These are phyloP conservation scores for Catharus minimus DNA, from an alignment of 2,113 vertebrate genomes.

Conservation along the genomic window DNA sequence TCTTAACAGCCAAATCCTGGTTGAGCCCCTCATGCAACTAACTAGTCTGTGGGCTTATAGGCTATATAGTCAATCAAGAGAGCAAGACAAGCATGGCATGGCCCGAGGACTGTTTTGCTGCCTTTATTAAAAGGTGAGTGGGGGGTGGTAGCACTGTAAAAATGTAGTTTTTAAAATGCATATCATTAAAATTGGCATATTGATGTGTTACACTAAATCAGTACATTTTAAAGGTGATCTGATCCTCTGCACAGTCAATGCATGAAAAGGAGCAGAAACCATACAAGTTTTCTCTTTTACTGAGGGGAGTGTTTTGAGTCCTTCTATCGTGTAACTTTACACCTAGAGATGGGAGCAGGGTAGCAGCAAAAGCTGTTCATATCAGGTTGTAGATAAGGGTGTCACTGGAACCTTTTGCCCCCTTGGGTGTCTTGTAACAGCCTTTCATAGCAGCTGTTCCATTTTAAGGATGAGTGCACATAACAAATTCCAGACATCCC, in stretches of 20 bases:
- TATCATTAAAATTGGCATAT: neutral
- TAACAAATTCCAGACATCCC: conserved; percentile 77
- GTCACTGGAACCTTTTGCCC: conserved; percentile 51
- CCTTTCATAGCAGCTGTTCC: conserved; percentile 74
- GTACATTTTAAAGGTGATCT: neutral
- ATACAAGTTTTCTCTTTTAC: neutral
- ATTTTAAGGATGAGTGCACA: conserved; percentile 73
- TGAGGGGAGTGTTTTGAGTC: neutral
- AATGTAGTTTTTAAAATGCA: neutral
- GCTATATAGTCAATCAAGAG: neutral
- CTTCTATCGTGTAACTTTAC: conserved; percentile 26
- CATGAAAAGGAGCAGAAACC: neutral
- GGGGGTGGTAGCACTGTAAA: neutral
- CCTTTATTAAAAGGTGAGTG: neutral
- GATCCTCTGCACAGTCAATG: neutral
- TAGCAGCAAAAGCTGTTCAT: conserved; percentile 46
- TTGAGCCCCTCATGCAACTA: neutral
- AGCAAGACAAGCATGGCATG: neutral
- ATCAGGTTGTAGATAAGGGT: conserved; percentile 56
- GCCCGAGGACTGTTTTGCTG: neutral
- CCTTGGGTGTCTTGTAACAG: conserved; percentile 67
- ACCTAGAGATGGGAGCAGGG: conserved; percentile 38
- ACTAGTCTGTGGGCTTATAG: neutral
- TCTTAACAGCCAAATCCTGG: neutral
- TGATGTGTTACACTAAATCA: neutral